These are phyloP conservation scores for Sinotaia quadrata DNA, from an alignment of 2,888 invertebrate species.

Conservation along the genomic window DNA sequence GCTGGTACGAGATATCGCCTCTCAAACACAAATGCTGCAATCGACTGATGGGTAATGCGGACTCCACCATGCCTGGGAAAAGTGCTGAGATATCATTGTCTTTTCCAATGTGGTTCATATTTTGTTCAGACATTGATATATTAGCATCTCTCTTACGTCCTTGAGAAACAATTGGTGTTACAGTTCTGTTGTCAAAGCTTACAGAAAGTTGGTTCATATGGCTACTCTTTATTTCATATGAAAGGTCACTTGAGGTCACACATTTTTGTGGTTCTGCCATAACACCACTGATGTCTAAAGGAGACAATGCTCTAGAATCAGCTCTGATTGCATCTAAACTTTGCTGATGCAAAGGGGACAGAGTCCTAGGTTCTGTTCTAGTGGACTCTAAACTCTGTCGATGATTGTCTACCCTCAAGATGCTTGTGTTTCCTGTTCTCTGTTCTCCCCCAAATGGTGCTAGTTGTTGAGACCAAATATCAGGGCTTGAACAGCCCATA, in stretches of 20 bases:
- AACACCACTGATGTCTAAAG: constrained; percentile 50
- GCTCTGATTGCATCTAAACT: constrained; percentile 10
- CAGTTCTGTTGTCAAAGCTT: too few relatives aligned
- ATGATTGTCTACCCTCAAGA: constrained; percentile 21
- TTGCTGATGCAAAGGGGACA: constrained; percentile 14
- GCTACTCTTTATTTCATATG: not conserved
- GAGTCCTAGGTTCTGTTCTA: constrained; percentile 14
- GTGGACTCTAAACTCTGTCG: constrained; percentile 17
- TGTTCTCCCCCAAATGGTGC: constrained; percentile 22
- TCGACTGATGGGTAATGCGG: constrained; percentile 1
- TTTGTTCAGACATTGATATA: not conserved
- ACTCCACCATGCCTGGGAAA: constrained; percentile 20
- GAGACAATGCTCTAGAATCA: constrained; percentile 39
- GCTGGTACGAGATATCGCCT: not conserved
- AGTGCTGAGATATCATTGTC: constrained; percentile 4
- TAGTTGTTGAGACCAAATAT: too few relatives aligned
- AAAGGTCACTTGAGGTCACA: not conserved
- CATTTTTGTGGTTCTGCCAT: constrained; percentile 41
- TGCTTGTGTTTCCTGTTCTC: constrained; percentile 7
- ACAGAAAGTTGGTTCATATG: not conserved
- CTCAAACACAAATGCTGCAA: not conserved
- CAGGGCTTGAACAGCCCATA: too few relatives aligned
- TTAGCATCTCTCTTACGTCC: too few relatives aligned
- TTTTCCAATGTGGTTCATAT: not conserved
- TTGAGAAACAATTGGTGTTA: too few relatives aligned